These are phyloP conservation scores for Beroe forskalii DNA, from an alignment of 37 sponge, comb jelly and placozoan genomes.

Conservation along the genomic window DNA sequence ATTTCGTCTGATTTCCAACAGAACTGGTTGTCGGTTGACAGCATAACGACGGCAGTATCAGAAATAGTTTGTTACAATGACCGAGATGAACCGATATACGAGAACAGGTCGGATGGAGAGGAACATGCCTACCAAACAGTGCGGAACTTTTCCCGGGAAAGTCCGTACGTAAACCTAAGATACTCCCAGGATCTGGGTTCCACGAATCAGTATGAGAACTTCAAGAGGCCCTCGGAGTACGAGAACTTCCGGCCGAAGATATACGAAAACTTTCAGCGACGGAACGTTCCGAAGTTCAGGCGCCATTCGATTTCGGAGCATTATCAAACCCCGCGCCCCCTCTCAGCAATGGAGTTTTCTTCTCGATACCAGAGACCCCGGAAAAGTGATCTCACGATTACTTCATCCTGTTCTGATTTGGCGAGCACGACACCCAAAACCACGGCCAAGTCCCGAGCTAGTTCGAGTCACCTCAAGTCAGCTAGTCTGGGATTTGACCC, in stretches of 20 bases:
- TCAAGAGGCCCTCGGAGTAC: background rate
- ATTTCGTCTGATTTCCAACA: background rate
- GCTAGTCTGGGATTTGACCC: background rate
- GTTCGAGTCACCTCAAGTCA: background rate
- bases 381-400: background rate
- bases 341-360: background rate
- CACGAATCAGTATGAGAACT: background rate
- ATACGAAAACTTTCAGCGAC: background rate
- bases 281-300: background rate
- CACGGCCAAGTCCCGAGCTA: background rate
- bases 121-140: background rate
- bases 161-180: no score
- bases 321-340: background rate
- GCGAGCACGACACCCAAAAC: background rate
- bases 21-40: background rate
- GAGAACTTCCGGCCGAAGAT: no score
- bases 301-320: background rate
- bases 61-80: no score
- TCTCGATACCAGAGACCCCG: background rate
- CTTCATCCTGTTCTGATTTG: background rate
- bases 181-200: background rate
- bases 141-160: no score
- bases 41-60: background rate
- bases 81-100: background rate
- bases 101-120: background rate